These are phyloP conservation scores for Dicerorhinus sumatrensis DNA, from an alignment of 2,113 vertebrate species.

Conservation along the genomic window DNA sequence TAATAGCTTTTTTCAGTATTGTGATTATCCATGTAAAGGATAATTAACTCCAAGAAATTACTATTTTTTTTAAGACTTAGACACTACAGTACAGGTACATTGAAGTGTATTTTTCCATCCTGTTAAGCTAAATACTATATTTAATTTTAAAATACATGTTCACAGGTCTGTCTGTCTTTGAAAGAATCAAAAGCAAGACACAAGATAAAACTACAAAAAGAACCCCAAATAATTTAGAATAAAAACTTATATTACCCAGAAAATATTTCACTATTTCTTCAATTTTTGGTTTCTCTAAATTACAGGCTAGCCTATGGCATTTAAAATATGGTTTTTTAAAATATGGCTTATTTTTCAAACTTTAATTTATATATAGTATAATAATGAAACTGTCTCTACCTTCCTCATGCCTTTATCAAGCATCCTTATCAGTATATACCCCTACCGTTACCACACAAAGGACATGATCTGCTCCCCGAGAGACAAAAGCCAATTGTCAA, in stretches of 20 bases:
- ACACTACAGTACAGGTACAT: constrained; percentile 64
- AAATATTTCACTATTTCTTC: background rate
- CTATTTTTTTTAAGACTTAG: constrained; percentile 58
- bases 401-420: background rate
- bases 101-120: constrained; percentile 65
- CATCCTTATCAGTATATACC: background rate
- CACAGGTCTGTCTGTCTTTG: background rate
- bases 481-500: too few species aligned
- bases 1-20: constrained; percentile 71
- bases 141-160: constrained; percentile 76
- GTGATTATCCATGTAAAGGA: constrained; percentile 74
- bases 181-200: constrained; percentile 42
- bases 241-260: background rate
- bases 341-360: background rate
- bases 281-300: background rate
- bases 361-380: background rate
- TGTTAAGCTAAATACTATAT: constrained; percentile 67
- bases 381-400: background rate
- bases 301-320: background rate
- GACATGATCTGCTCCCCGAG: too few species aligned
- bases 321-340: constrained; percentile 37
- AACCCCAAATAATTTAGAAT: background rate
- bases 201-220: background rate
- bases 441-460: background rate
- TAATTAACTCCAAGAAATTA: constrained; percentile 70